These are phyloP conservation scores for Pherbina coryleti DNA, from an alignment of 2,888 invertebrate species.

Conservation along the genomic window DNA sequence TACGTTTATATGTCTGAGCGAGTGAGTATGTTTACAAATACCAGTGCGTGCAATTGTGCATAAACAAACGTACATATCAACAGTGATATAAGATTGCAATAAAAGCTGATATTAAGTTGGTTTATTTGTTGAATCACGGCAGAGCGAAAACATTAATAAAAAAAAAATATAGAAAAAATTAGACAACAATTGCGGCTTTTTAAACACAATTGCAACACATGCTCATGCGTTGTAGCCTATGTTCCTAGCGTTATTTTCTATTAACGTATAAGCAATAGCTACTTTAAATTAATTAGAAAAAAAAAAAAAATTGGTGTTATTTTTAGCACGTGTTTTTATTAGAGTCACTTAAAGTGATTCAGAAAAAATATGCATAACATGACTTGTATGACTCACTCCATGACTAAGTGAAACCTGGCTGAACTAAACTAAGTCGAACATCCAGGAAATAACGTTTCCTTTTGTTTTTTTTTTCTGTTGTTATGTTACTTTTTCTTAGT, in stretches of 20 bases:
- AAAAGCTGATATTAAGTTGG: not conserved
- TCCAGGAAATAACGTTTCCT: slow-evolving; percentile 11
- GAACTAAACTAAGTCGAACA: not conserved
- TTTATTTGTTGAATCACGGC: not conserved
- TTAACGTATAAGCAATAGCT: no score
- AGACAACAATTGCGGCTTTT: not conserved
- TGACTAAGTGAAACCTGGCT: not conserved
- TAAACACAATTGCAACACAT: not conserved
- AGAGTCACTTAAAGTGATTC: not conserved
- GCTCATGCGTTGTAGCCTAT: not conserved
- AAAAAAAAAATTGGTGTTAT: no score
- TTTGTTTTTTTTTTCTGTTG: not conserved
- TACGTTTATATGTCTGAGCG: not conserved
- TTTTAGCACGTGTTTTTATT: not conserved
- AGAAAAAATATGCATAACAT: not conserved
- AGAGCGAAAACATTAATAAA: not conserved
- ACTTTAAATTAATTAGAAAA: no score
- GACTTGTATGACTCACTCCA: not conserved
- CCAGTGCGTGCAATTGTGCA: not conserved
- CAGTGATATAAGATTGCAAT: not conserved
- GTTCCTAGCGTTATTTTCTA: no score
- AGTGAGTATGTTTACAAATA: no score
- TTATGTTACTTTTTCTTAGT: not conserved
- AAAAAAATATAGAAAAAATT: not conserved
- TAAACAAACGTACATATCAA: not conserved